Percentiles rank a stretch among this genome's conserved stretches.
phyloP scores from a whole-genome alignment of 92 coral and sea anemone genomes.

The Porites lobata region DNA sequence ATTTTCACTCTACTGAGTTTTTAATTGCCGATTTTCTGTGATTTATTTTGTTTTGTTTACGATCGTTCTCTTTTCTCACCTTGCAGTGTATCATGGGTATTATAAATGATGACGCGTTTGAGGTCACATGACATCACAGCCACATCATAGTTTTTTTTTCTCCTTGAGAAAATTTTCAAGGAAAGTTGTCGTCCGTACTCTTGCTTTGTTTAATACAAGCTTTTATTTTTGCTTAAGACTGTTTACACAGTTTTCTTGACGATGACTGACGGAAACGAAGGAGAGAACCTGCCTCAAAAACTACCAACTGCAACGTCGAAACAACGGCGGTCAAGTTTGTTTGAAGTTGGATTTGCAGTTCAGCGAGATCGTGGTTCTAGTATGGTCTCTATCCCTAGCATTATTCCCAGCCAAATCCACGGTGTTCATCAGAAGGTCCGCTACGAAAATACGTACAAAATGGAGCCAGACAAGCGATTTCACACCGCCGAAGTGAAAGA shows the following conservation, averaged over 20 bases:
- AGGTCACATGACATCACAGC: slow-evolving; percentile 40
- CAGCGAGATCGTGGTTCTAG: slow-evolving; percentile 95
- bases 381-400: slow-evolving; percentile 90
- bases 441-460: slow-evolving; percentile 91
- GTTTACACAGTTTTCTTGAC: background rate
- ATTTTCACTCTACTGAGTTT: too few species aligned
- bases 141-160: background rate
- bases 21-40: too few species aligned
- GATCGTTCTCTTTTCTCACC: background rate
- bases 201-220: background rate
- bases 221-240: background rate
- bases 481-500: slow-evolving; percentile 91
- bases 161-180: background rate
- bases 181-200: background rate
- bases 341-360: slow-evolving; percentile 96
- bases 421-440: slow-evolving; percentile 77
- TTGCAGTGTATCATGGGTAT: slow-evolving; percentile 18
- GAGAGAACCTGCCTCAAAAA: slow-evolving; percentile 6
- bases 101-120: slow-evolving; percentile 22
- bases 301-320: slow-evolving; percentile 25
- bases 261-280: slow-evolving; percentile 34
- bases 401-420: slow-evolving; percentile 79
- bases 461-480: slow-evolving; percentile 95
- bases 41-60: background rate
- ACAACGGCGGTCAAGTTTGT: slow-evolving; percentile 93